Evolutionary conservation across 2,888 invertebrate species (phyloP), one percentile per base, ranked within the genome.

Genomic region (Cantharis nigra): DNA sequence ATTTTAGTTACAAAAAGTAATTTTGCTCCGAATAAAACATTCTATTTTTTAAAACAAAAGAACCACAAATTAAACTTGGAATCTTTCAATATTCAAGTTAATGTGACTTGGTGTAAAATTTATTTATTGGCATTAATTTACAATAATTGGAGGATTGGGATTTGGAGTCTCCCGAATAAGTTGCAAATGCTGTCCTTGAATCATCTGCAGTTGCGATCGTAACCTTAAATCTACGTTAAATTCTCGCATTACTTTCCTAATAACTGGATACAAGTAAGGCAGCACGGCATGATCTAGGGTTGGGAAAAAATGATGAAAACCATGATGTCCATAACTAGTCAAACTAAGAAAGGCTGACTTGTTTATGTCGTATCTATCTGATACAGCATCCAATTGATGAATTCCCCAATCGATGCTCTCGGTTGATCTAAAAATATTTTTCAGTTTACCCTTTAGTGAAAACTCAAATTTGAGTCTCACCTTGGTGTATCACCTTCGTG

Each of bases 281-380:
- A 96, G 87, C 75, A 93, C 91, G 0, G 92, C 92, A 83, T 96
- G 96, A 85, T 96, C 96, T 33, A 96, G 83, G 0, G 95, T 94
- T 0, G 96, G 96, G 82, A 96, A 93, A 18, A 96, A 89, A 87
- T 96, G 96, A 86, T 96, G 96, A 2, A 96, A 88, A 0, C 91
- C 90, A 85, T 96, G 96, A 77, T 94, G 93, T 0, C 96, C 96
- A 83, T 95, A 96, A 78, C 92, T 91, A 0, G 94, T 93, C 72
- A 96, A 86, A 0, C 92, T 91, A 79, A 94, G 88, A 85, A 94
- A 93, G 79, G 92, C 91, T 64, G 91, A 92, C 13, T 92, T 91
- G 11, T 92, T 92, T 77, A 93, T 89, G 79, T 95, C 93, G 20
- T 91, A 89, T 79, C 95, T 91, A 85, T 95, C 96, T 30, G 93